Evolutionary conservation across 2,797 vertebrate genomes (phyloP).

Genomic region (Micrastur ruficollis): DNA sequence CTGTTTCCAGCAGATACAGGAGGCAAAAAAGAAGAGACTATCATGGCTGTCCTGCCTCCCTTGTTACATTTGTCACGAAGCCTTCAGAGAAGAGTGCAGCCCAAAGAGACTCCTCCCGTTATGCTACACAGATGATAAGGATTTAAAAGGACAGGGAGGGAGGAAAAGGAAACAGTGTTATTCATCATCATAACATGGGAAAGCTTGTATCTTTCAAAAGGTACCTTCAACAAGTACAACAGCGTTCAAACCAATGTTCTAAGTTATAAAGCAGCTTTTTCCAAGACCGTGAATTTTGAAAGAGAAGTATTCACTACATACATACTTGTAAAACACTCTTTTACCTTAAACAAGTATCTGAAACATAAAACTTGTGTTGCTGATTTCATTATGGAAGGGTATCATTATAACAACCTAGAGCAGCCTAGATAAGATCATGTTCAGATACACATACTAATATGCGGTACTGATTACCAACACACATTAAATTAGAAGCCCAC

Average conservation of each 20-base stretch:
- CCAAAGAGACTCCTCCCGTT: neutral
- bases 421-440: neutral
- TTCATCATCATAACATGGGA: neutral
- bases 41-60: neutral
- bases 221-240: neutral
- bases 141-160: neutral
- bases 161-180: neutral
- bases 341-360: neutral
- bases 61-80: neutral
- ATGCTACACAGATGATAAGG: neutral
- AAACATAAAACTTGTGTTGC: neutral
- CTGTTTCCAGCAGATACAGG: neutral
- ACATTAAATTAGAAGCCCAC: neutral
- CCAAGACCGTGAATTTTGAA: constrained; percentile 1
- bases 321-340: neutral
- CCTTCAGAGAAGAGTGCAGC: neutral
- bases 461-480: neutral
- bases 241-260: neutral
- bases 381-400: neutral
- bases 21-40: neutral
- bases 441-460: neutral
- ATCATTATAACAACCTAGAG: neutral
- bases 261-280: neutral
- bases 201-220: constrained; percentile 19
- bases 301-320: constrained; percentile 1